Evolutionary conservation across 2,113 vertebrate species (phyloP).

Genomic region (Turdus rufiventris): DNA sequence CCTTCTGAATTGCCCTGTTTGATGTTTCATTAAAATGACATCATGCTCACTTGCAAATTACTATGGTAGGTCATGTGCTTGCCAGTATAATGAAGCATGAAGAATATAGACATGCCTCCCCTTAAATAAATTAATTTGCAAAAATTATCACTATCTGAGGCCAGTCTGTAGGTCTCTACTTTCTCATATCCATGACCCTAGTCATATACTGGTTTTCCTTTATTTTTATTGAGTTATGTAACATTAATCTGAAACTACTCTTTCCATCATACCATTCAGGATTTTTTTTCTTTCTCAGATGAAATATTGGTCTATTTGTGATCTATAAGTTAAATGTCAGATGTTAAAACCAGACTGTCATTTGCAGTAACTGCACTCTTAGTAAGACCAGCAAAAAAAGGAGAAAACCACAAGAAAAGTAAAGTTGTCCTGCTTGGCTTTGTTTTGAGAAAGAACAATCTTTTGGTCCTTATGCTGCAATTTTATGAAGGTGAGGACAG

Average conservation of each 20-base stretch:
- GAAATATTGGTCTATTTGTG: not conserved
- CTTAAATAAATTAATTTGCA: slow-evolving; percentile 28
- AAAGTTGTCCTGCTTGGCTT: accelerated
- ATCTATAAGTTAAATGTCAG: not conserved
- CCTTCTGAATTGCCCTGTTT: slow-evolving; percentile 36
- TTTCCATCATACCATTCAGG: not conserved
- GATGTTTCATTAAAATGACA: slow-evolving; percentile 61
- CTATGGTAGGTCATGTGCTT: slow-evolving; percentile 5
- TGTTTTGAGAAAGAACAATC: not conserved
- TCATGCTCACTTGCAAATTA: slow-evolving; percentile 46
- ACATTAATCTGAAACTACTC: not conserved
- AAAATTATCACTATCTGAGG: not conserved
- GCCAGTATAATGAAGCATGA: slow-evolving; percentile 24
- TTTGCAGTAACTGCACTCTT: not conserved
- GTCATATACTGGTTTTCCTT: not conserved
- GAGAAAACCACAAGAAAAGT: not conserved
- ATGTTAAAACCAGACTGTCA: not conserved
- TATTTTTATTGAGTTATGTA: not conserved
- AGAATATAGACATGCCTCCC: not conserved
- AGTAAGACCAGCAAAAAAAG: not conserved
- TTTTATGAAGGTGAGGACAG: not conserved
- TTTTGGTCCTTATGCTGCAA: not conserved
- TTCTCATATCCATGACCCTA: not conserved
- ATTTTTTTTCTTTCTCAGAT: not conserved
- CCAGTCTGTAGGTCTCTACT: not conserved